Evolutionary conservation across 2,888 invertebrate species (phyloP).

Genomic region (Andricus curvator): DNA sequence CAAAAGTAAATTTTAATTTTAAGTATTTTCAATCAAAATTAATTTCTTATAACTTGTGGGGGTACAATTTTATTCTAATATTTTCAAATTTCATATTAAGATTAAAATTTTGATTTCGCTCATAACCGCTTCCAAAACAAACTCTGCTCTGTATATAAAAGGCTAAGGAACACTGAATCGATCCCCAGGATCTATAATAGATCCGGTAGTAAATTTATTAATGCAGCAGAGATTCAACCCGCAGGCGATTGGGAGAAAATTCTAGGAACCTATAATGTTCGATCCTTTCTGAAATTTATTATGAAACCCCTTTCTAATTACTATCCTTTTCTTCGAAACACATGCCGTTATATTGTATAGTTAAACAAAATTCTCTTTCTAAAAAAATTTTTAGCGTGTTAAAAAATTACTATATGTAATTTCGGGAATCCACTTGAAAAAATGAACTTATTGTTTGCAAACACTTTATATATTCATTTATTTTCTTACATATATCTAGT

Average conservation of each 20-base stretch:
- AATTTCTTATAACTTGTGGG: too few species aligned
- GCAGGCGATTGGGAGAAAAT: conserved; percentile 5
- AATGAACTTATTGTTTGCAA: too few species aligned
- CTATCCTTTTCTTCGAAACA: conserved; percentile 4
- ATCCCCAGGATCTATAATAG: conserved; percentile 4
- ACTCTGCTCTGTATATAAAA: not conserved
- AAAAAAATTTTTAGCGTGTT: not conserved
- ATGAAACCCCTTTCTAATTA: conserved; percentile 13
- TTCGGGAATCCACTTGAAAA: too few species aligned
- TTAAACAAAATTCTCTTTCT: not conserved
- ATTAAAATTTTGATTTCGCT: too few species aligned
- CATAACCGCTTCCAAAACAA: not conserved
- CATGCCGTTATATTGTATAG: not conserved
- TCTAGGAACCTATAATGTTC: conserved; percentile 21
- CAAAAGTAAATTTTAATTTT: too few species aligned
- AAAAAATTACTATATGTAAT: not conserved
- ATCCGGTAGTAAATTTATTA: conserved; percentile 27
- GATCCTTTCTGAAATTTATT: conserved; percentile 15
- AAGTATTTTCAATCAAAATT: too few species aligned
- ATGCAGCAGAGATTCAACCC: conserved; percentile 8
- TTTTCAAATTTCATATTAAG: too few species aligned
- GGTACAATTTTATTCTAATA: too few species aligned
- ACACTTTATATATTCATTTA: too few species aligned
- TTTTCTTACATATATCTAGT: too few species aligned
- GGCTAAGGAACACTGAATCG: not conserved